phyloP scores from a whole-genome alignment of 37 sponge, comb jelly and placozoan species.

The Petrosia ficiformis region DNA sequence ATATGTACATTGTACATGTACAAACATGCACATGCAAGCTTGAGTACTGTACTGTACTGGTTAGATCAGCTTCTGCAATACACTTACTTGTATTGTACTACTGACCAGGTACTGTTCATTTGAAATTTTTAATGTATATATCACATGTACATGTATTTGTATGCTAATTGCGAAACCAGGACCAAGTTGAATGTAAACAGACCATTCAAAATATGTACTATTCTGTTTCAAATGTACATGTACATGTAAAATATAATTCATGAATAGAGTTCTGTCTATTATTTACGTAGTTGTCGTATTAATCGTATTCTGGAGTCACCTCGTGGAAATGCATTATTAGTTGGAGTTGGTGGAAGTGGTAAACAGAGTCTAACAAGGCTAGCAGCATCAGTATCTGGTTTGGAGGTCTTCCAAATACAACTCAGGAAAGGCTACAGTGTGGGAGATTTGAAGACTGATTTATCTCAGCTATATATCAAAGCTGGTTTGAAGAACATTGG shows the following conservation, averaged over 20 bases:
- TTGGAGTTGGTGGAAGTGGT: conserved; percentile 98
- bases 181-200: too few species aligned
- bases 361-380: conserved; percentile 94
- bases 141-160: neutral
- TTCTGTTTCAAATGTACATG: too few species aligned
- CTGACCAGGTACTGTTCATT: neutral
- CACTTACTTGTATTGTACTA: too few species aligned
- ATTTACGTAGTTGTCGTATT: conserved; percentile 91
- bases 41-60: too few species aligned
- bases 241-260: too few species aligned
- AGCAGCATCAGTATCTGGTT: conserved; percentile 89
- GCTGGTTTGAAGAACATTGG: conserved; percentile 94
- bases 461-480: conserved; percentile 92
- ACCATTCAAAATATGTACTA: too few species aligned
- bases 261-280: too few species aligned
- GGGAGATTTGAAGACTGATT: conserved; percentile 89
- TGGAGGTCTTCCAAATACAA: conserved; percentile 97
- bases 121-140: neutral
- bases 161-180: neutral
- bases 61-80: too few species aligned
- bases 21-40: too few species aligned
- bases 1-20: conserved; percentile 8
- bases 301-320: conserved; percentile 98
- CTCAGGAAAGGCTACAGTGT: conserved; percentile 95
- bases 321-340: conserved; percentile 95